Conservation (phyloP, 2,797 vertebrate species). For the Mormyrus proboscirostris region DNA sequence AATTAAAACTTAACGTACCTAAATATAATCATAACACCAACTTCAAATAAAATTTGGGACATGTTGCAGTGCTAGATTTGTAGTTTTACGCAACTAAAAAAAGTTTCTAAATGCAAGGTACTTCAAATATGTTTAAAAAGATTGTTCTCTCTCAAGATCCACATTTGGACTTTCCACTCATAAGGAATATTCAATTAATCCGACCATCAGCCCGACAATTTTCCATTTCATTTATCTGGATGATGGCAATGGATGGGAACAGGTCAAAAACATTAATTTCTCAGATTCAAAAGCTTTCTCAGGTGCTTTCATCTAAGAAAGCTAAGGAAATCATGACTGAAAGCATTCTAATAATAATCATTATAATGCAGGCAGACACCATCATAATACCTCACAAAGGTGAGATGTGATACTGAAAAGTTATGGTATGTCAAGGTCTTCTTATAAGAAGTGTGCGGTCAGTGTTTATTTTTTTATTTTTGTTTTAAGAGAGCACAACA, state of each 20-base stretch:
- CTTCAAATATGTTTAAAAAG: not conserved
- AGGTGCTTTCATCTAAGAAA: not conserved
- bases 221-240: not conserved
- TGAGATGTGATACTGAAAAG: not conserved
- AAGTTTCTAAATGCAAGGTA: not conserved
- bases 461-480: not conserved
- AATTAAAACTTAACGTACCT: not conserved
- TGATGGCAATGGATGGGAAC: not conserved
- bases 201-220: not conserved
- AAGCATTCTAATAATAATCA: not conserved
- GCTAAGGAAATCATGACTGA: not conserved
- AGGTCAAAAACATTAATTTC: not conserved
- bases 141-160: not conserved
- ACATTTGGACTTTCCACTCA: not conserved
- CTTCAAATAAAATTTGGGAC: not conserved
- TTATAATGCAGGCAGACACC: not conserved
- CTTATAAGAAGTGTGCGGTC: not conserved
- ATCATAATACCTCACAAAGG: not conserved
- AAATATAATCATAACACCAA: not conserved
- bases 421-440: not conserved
- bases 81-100: not conserved
- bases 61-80: not conserved
- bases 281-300: not conserved
- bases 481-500: not conserved
- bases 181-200: not conserved